Base-by-base conservation (phyloP, 1,140 invertebrate species). In the Dryas iulia region DNA sequence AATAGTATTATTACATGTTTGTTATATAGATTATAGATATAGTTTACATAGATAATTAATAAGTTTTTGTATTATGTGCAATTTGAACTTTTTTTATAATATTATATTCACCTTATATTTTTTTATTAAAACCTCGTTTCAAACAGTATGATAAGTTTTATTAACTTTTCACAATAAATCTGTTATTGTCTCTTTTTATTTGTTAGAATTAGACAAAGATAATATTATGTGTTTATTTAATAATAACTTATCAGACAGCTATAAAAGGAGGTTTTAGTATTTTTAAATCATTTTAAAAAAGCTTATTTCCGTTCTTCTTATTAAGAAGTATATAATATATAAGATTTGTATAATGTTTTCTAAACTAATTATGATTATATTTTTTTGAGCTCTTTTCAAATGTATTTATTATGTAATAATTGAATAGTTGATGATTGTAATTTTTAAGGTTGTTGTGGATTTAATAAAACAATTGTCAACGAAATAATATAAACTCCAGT, bases 21-120 rank as follows among this genome's bases (percentile, higher is more conserved):
- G 62, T 70, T 70, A 70, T 65, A 70, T 70, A 70, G 68, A 70
- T 70, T 70, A 70, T 70, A 70, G 62, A 70, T n/a, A 70, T 70
- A 65, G 68, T 65, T 70, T 64, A 70, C 68, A 69, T 33, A 63
- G 26, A 62, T 56, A 59, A 54, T 56, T 68, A 68, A 52, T 54
- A 58, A n/a, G 54, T 57, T 58, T 52, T 65, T 70, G n/a, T 62
- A 53, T 56, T 39, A 70, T 65, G 68, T 70, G 68, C 68, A 70
- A 70, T 70, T 64, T 33, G 1, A 47, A 47, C 39, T 47, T 8
- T 7, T 14, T 39, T 39, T 39, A n/a, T 39, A n/a, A n/a, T n/a
- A n/a, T n/a, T n/a, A 39, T 39, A 39, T 39, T 39, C 33, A 39
- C 33, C 33, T 39, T 39, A n/a, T n/a, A 35, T 18, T 47, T 47